Evolutionary conservation across 2,113 vertebrate genomes (phyloP), one percentile per base, ranked within the genome.

Genomic region (Mustela nigripes): DNA sequence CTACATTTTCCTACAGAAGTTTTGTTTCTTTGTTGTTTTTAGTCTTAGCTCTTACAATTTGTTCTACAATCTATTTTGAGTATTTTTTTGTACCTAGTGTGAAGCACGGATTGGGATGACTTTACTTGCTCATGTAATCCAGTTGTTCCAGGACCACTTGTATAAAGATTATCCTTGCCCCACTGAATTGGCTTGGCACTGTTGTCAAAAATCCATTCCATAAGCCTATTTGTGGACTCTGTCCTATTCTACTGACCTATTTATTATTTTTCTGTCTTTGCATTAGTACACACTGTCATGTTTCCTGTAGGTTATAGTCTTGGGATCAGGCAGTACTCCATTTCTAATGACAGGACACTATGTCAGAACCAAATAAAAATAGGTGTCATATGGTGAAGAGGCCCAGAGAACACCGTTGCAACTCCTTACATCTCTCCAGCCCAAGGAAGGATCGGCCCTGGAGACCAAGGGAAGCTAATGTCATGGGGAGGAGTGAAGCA

Each of bases 121-220:
- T 83, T 91, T 89, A 63, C 15, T 28, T 86, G 53, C 56, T 53
- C 31, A 18, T 31, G 28, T 28, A 81, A 21, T 69, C 31, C 39
- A 80, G 28, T 87, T 83, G 28, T 92, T 94, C 14, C 48, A 89
- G 7, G 42, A 79, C 42, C 69, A 58, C 60, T 26, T 95, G 81
- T 62, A 50, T 45, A 88, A 91, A 91, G 91, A 95, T 76, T 80
- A 90, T 39, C 11, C 26, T 92, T 87, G 63, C 42, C 56, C 50
- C 56, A 74, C 1, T 31, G 24, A 86, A 58, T 33, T 65, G 16
- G 22, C 65, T 85, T 83, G 31, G 78, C 5, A 94, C 12, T 56
- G 78, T 81, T n/a, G 11, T 85, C 36, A 95, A 95, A 89, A 91
- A 60, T 63, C 65, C 85, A 26, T 56, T 79, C 11, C 9, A 26